Conservation (phyloP, 2,797 vertebrate species). For the Spinibarbus caldwelli region DNA sequence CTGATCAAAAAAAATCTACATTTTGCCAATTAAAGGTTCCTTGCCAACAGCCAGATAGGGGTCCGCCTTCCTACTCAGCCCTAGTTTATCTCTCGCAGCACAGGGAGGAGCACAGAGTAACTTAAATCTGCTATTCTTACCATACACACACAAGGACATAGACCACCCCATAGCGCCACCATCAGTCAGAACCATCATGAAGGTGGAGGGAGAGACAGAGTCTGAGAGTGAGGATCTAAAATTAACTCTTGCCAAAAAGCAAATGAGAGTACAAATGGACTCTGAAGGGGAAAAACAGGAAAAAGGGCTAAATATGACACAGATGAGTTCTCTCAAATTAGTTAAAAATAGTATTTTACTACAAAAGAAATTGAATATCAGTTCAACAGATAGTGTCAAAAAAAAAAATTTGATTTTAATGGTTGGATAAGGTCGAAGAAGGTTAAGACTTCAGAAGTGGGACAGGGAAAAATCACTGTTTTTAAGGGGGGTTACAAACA, state of each 20-base stretch:
- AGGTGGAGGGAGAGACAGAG: constrained; percentile 56
- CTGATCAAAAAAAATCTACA: constrained; percentile 98
- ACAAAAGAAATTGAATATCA: not conserved
- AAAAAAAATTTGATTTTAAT: not conserved
- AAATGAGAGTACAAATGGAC: too few species aligned
- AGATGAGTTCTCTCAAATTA: not conserved
- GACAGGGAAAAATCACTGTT: not conserved
- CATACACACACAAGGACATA: constrained; percentile 17
- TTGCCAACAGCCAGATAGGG: constrained; percentile 88
- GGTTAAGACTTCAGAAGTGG: not conserved
- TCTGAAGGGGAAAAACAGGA: too few species aligned
- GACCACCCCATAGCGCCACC: constrained; percentile 63
- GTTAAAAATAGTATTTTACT: not conserved
- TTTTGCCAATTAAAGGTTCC: constrained; percentile 98
- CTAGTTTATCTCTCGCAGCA: constrained; percentile 93
- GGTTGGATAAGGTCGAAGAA: not conserved
- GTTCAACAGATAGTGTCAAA: not conserved
- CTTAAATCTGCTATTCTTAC: constrained; percentile 53
- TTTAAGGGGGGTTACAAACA: not conserved
- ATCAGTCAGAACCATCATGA: constrained; percentile 59
- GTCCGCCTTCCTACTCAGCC: constrained; percentile 80
- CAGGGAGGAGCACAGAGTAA: constrained; percentile 78
- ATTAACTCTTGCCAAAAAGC: not conserved
- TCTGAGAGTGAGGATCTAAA: constrained; percentile 58
- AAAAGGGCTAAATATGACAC: not conserved